A percentile compares a stretch with the other conserved stretches of the same genome.
phyloP scores from a whole-genome alignment of 2,888 invertebrate genomes.

The Bursaphelenchus okinawaensis region DNA sequence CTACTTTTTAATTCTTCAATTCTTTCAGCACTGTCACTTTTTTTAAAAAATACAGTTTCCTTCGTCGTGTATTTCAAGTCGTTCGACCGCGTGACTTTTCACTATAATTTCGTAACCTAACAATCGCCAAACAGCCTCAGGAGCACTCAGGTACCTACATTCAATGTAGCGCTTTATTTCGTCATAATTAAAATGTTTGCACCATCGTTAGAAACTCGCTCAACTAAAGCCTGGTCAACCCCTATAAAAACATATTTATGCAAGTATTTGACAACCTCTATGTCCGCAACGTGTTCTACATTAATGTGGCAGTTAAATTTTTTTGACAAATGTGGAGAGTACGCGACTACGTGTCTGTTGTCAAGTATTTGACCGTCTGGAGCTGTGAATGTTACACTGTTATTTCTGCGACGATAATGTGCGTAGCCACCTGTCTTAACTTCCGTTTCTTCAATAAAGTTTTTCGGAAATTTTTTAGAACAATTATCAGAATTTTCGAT shows the following conservation, averaged over 20 bases:
- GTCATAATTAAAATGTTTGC: too few relatives aligned
- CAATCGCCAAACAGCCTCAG: too few relatives aligned
- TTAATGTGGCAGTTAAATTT: constrained; percentile 59
- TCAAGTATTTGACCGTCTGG: constrained; percentile 1
- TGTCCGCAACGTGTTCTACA: constrained; percentile 52
- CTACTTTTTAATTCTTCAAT: too few relatives aligned
- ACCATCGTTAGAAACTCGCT: not conserved
- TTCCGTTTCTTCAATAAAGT: constrained; percentile 14
- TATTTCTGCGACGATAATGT: constrained; percentile 13
- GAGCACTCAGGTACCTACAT: too few relatives aligned
- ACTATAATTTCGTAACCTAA: too few relatives aligned
- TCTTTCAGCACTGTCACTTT: too few relatives aligned
- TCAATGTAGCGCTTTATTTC: too few relatives aligned
- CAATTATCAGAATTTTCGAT: constrained; percentile 11
- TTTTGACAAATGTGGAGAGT: constrained; percentile 40
- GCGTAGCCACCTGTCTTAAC: constrained; percentile 20
- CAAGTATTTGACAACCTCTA: constrained; percentile 49
- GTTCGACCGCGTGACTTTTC: too few relatives aligned
- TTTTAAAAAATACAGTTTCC: too few relatives aligned
- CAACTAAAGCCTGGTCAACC: constrained; percentile 19
- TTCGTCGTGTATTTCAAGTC: too few relatives aligned
- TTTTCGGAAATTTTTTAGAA: constrained; percentile 19
- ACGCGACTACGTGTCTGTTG: constrained; percentile 27
- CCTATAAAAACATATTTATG: constrained; percentile 56
- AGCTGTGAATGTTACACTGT: too few relatives aligned